phyloP scores from a whole-genome alignment of 2,797 vertebrate genomes.

The Periparus ater region DNA sequence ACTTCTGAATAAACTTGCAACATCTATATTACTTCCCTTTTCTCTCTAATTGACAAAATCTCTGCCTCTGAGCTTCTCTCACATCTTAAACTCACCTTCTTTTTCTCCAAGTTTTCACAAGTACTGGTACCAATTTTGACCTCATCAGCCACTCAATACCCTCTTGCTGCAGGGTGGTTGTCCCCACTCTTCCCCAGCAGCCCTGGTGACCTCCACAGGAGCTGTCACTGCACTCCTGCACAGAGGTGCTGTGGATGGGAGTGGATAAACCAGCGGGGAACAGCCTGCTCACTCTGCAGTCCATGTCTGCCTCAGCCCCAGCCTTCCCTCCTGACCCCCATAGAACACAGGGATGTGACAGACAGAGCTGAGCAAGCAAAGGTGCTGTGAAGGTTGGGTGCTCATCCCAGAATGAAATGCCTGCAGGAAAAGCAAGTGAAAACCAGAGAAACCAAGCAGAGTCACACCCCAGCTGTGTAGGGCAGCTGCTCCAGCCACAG shows the following conservation, averaged over 20 bases:
- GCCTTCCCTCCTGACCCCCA: background rate
- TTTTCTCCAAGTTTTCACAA: background rate
- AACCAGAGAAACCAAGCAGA: background rate
- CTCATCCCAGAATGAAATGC: background rate
- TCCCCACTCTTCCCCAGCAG: background rate
- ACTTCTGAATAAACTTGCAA: slow-evolving; percentile 29
- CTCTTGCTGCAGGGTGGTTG: background rate
- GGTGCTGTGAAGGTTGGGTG: background rate
- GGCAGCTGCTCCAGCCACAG: rapidly evolving
- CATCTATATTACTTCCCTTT: background rate
- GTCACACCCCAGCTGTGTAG: background rate
- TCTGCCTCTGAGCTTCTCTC: background rate
- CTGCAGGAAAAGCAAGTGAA: background rate
- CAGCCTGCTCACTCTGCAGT: background rate
- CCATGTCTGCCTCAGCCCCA: background rate
- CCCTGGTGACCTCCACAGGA: background rate
- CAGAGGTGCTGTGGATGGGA: background rate
- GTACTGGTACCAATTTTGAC: background rate
- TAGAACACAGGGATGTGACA: rapidly evolving
- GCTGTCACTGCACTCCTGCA: rapidly evolving
- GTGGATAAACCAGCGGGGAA: rapidly evolving
- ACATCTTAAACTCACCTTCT: background rate
- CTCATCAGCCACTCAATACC: background rate
- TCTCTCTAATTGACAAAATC: background rate
- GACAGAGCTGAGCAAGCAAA: background rate